Conservation (phyloP, 2,113 vertebrate genomes). For the Sinocyclocheilus grahami region DNA sequence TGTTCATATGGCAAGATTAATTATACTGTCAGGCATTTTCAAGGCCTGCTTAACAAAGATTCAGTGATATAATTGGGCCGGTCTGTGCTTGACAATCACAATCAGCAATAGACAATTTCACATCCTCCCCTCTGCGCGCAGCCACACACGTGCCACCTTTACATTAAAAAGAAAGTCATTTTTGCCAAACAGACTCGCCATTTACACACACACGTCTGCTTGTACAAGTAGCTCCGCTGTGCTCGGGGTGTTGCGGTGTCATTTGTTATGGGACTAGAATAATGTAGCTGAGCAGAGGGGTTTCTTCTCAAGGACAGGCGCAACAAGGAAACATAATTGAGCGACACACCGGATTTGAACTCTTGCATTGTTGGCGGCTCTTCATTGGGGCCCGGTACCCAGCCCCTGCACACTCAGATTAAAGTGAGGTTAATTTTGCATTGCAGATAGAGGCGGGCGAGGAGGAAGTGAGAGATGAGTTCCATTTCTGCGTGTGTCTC, state of each 20-base stretch:
- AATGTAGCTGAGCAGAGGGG: constrained; percentile 56
- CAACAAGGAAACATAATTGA: constrained; percentile 68
- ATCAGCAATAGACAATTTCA: constrained; percentile 97
- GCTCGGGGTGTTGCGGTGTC: constrained; percentile 69
- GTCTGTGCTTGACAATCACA: constrained; percentile 94
- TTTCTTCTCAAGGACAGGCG: constrained; percentile 64
- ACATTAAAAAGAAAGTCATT: constrained; percentile 93
- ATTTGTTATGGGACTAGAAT: constrained; percentile 61
- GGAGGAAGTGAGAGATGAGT: constrained; percentile 55
- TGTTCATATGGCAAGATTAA: constrained; percentile 99
- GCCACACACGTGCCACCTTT: constrained; percentile 89
- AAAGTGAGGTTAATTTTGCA: constrained; percentile 72
- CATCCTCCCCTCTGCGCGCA: constrained; percentile 85
- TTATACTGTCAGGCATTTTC: constrained; percentile 99
- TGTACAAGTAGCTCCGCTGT: background rate
- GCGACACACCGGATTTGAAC: constrained; percentile 68
- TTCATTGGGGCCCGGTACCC: constrained; percentile 48
- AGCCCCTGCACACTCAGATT: constrained; percentile 52
- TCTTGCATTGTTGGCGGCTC: constrained; percentile 59
- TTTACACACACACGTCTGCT: constrained; percentile 24
- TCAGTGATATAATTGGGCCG: constrained; percentile 97
- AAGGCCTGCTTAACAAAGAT: constrained; percentile 99
- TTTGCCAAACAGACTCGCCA: constrained; percentile 82
- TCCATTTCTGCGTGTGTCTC: constrained; percentile 55
- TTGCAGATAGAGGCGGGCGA: constrained; percentile 67